These are phyloP conservation scores for Anniella stebbinsi DNA, from an alignment of 2,797 vertebrate genomes.

Conservation along the genomic window DNA sequence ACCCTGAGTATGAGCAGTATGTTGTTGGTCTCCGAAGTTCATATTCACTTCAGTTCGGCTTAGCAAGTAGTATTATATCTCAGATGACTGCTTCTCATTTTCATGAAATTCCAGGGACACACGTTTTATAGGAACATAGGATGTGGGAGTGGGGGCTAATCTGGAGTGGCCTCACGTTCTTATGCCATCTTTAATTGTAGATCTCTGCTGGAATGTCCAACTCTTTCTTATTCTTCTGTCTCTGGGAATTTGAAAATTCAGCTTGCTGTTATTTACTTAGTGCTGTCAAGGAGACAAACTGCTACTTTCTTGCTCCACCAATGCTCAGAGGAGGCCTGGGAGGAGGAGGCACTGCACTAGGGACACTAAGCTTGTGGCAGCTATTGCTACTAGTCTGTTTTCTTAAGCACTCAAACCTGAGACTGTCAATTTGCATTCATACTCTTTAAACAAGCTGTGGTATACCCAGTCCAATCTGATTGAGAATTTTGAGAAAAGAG, in stretches of 20 bases:
- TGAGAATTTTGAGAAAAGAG: not conserved
- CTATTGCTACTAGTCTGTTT: constrained; percentile 20
- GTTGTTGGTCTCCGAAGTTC: not conserved
- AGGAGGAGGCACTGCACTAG: not conserved
- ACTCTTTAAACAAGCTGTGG: not conserved
- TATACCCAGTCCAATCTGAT: not conserved
- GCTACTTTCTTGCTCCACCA: constrained; percentile 20
- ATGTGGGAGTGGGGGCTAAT: not conserved
- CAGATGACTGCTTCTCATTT: not conserved
- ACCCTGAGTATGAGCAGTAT: not conserved
- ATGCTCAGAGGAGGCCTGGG: constrained; percentile 5
- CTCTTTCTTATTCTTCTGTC: not conserved
- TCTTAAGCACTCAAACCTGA: fast-evolving
- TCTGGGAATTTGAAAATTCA: constrained; percentile 13
- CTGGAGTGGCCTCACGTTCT: not conserved
- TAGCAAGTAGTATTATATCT: not conserved
- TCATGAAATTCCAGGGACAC: not conserved
- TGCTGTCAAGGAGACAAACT: not conserved
- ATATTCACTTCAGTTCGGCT: not conserved
- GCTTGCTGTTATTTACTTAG: constrained; percentile 11
- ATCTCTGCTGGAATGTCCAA: not conserved
- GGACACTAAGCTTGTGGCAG: not conserved
- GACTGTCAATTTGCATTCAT: not conserved
- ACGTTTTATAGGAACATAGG: not conserved
- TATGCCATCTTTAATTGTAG: not conserved